These are phyloP conservation scores for Aegotheles bennettii DNA, from an alignment of 2,113 vertebrate species.

Conservation along the genomic window DNA sequence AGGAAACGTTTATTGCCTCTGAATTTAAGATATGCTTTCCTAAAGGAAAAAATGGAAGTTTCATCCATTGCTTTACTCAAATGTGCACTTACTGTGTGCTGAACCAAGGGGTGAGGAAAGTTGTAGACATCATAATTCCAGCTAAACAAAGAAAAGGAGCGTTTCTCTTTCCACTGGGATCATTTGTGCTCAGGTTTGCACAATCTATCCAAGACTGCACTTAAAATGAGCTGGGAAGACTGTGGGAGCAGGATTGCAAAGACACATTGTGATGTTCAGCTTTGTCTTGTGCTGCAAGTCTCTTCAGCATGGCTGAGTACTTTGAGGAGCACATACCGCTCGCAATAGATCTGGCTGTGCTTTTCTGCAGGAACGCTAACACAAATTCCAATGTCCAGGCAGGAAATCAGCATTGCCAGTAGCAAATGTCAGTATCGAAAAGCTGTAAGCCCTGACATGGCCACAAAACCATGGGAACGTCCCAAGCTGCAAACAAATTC, in stretches of 20 bases:
- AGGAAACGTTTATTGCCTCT: not conserved
- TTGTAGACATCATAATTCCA: not conserved
- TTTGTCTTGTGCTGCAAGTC: not conserved
- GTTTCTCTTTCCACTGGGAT: not conserved
- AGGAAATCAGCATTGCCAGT: not conserved
- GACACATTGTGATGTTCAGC: not conserved
- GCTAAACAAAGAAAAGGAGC: not conserved
- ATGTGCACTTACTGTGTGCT: fast-evolving
- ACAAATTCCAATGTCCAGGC: not conserved
- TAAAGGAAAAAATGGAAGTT: not conserved
- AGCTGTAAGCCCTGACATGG: not conserved
- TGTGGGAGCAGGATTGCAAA: not conserved
- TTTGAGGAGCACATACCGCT: not conserved
- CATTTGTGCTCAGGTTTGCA: not conserved
- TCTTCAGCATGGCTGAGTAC: not conserved
- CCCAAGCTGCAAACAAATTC: not conserved
- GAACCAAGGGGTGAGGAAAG: not conserved
- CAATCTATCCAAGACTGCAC: not conserved
- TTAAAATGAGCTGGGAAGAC: not conserved
- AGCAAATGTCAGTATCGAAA: not conserved
- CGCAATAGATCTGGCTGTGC: not conserved
- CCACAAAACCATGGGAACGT: not conserved
- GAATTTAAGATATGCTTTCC: not conserved
- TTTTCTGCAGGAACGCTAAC: not conserved
- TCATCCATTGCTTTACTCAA: not conserved